Evolutionary conservation across 1,140 invertebrate species (phyloP), one percentile per base, ranked within the genome.

Genomic region (Aleiodes sp.): DNA sequence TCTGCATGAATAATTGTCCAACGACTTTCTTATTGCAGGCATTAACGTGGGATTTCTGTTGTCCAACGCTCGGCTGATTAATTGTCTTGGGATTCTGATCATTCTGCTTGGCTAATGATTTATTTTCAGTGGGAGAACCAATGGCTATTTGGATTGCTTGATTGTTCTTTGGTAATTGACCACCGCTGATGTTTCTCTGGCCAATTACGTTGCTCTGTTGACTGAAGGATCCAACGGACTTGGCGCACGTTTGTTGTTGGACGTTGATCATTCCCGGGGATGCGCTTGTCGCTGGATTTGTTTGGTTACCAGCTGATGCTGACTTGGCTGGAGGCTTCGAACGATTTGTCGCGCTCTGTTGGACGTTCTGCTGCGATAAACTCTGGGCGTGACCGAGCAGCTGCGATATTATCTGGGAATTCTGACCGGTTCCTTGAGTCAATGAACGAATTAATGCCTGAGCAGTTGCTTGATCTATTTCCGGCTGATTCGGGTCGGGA

Each of bases 361-460:
- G 60, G 2, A 1, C 1, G 6, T 39, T 33, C 16, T 63, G 60
- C 28, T 31, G 35, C 9, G 43, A 56, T 10, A 78, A 65, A 0
- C 71, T 75, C 57, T 81, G 82, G 2, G 80, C 71, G 62, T 84
- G 83, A 7, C 79, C 76, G 21, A 86, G 70, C 9, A 86, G 70
- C 12, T 86, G 85, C 3, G 85, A 84, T 16, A 85, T 84, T 61
- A 85, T 84, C 24, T 83, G 84, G 0, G 84, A 82, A 73, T 84
- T 85, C 63, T 84, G 84, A 4, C 82, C 79, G 24, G 75, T 72
- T 9, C 81, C 66, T 76, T 86, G 84, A 0, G 83, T 84, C 21
- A 86, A 65, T 0, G 83, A 83, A 19, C 82, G 76, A 43, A 86
- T 78, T 2, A 86, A 66, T 16, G 84, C 84, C 73, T 86, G 83